These are phyloP conservation scores for Pristionchus arcanus DNA, from an alignment of 2,888 invertebrate genomes.

Conservation along the genomic window DNA sequence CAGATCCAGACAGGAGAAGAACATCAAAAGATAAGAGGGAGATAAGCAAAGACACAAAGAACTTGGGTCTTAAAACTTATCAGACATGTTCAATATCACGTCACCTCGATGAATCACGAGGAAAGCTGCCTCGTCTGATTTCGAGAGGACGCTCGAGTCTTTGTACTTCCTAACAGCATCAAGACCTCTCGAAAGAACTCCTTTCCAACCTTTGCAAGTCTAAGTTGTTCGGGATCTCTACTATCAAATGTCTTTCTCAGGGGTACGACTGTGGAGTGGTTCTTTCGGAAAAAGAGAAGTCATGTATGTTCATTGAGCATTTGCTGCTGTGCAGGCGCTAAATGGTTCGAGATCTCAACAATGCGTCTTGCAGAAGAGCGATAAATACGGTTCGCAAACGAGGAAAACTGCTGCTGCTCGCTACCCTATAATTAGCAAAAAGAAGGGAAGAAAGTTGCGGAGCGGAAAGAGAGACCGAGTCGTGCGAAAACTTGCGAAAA, in stretches of 20 bases:
- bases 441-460: not conserved
- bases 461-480: not conserved
- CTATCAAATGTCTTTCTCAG: no score
- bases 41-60: no score
- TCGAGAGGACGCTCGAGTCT: not conserved
- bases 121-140: conserved; percentile 15
- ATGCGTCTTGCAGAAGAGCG: not conserved
- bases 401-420: not conserved
- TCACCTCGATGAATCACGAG: not conserved
- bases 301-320: no score
- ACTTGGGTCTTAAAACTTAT: not conserved
- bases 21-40: no score
- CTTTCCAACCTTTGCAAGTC: not conserved
- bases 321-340: no score
- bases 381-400: not conserved
- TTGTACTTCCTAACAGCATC: conserved; percentile 20
- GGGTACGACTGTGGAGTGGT: no score
- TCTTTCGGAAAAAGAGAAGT: no score
- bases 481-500: not conserved
- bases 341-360: not conserved
- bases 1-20: no score
- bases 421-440: not conserved
- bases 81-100: not conserved
- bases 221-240: not conserved
- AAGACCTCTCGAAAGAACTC: not conserved